These are phyloP conservation scores for Lymantria dispar DNA, from an alignment of 2,888 invertebrate species.

Conservation along the genomic window DNA sequence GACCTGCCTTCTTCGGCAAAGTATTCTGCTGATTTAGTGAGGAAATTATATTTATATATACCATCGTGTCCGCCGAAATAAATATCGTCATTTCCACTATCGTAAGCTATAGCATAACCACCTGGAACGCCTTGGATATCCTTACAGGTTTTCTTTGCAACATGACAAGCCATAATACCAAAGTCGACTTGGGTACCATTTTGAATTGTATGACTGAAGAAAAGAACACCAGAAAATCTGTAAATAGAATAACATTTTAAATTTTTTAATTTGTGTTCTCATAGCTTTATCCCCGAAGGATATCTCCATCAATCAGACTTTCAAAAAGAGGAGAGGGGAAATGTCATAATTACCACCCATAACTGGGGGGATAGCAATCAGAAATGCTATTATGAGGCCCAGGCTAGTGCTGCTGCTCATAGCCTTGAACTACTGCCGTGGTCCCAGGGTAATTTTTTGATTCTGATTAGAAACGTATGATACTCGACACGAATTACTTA, in stretches of 20 bases:
- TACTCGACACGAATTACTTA: too few species aligned
- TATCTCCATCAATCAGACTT: too few species aligned
- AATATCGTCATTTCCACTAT: slow-evolving; percentile 63
- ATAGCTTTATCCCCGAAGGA: too few species aligned
- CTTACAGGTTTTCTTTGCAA: slow-evolving; percentile 44
- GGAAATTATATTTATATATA: slow-evolving; percentile 66
- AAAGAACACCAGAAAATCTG: slow-evolving; percentile 49
- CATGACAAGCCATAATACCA: slow-evolving; percentile 51
- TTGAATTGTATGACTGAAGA: slow-evolving; percentile 64
- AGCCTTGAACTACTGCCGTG: too few species aligned
- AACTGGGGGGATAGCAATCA: too few species aligned
- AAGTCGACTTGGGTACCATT: slow-evolving; percentile 55
- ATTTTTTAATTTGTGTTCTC: too few species aligned
- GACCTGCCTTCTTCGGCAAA: slow-evolving; percentile 65
- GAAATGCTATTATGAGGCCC: too few species aligned
- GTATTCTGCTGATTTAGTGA: slow-evolving; percentile 56
- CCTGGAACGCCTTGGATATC: slow-evolving; percentile 52
- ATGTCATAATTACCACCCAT: too few species aligned
- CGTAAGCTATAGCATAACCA: slow-evolving; percentile 67
- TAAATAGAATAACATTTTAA: background rate
- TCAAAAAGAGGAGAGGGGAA: too few species aligned
- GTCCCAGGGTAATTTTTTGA: too few species aligned
- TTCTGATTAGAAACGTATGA: too few species aligned
- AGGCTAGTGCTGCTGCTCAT: too few species aligned
- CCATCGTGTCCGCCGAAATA: slow-evolving; percentile 73